phyloP scores from a whole-genome alignment of 2,888 invertebrate species.

The Drosophila meridionalis region DNA sequence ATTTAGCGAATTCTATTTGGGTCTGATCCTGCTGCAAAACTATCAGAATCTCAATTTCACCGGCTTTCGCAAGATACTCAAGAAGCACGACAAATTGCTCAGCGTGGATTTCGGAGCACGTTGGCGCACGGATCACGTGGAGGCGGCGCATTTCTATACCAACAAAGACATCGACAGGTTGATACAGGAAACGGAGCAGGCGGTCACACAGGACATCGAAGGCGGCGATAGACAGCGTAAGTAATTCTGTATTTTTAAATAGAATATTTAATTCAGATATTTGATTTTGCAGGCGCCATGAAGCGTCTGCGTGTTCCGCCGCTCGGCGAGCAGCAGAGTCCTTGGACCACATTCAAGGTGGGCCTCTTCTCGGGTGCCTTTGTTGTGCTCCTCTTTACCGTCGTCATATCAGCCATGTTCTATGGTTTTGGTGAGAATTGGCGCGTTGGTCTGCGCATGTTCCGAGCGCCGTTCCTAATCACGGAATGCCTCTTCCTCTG shows the following conservation, averaged over 20 bases:
- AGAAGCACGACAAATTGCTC: constrained; percentile 94
- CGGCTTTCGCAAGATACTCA: constrained; percentile 95
- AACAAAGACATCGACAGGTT: constrained; percentile 94
- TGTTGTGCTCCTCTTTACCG: constrained; percentile 90
- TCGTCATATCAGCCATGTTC: constrained; percentile 89
- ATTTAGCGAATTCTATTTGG: constrained; percentile 95
- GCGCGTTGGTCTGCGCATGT: constrained; percentile 90
- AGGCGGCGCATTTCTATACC: constrained; percentile 92
- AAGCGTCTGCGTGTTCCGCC: constrained; percentile 94
- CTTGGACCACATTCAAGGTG: constrained; percentile 93
- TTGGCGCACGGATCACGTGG: constrained; percentile 92
- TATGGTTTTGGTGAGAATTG: constrained; percentile 86
- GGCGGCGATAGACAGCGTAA: constrained; percentile 90
- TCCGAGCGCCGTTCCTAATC: constrained; percentile 91
- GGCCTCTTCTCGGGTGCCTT: constrained; percentile 94
- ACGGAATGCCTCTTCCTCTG: constrained; percentile 91
- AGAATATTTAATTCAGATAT: not conserved
- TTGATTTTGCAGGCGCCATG: constrained; percentile 88
- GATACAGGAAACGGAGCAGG: constrained; percentile 90
- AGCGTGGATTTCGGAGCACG: constrained; percentile 89
- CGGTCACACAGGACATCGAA: constrained; percentile 90
- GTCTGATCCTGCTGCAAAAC: constrained; percentile 93
- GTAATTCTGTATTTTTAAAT: not conserved
- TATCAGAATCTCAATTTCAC: constrained; percentile 95
- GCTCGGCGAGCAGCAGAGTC: constrained; percentile 92